A percentile compares a stretch with the other conserved stretches of the same genome.
These are phyloP conservation scores for Oreochromis grahami DNA, from an alignment of 2,797 vertebrate genomes.

Conservation along the genomic window DNA sequence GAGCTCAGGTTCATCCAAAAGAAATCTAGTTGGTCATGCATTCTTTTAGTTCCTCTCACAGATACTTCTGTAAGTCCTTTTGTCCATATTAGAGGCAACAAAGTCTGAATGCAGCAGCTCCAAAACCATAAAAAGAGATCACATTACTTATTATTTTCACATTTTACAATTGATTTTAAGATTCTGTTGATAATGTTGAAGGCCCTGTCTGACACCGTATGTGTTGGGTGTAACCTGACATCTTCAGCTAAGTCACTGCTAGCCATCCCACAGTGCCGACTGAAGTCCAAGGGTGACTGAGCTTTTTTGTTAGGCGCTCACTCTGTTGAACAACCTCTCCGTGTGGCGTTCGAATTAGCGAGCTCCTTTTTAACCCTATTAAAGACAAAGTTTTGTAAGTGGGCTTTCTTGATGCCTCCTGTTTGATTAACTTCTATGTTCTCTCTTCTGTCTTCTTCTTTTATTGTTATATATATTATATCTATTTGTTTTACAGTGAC, in stretches of 20 bases:
- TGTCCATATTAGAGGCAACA: background rate
- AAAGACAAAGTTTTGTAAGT: background rate
- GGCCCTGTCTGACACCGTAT: background rate
- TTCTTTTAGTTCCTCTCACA: background rate
- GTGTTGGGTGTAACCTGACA: accelerated
- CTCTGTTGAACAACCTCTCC: too few relatives aligned
- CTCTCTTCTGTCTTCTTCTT: background rate
- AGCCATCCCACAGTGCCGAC: background rate
- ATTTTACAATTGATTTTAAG: background rate
- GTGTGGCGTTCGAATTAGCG: background rate
- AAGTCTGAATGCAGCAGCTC: background rate
- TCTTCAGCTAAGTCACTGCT: background rate
- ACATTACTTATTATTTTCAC: background rate
- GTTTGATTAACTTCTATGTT: background rate
- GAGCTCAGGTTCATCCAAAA: background rate
- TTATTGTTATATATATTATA: background rate
- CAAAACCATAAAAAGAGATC: background rate
- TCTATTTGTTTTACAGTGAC: too few relatives aligned
- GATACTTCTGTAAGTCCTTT: background rate
- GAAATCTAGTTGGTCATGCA: background rate
- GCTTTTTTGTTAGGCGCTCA: too few relatives aligned
- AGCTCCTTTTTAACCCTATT: background rate
- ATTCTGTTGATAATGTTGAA: background rate
- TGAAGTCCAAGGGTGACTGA: too few relatives aligned
- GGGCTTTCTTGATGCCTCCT: background rate